Conservation (phyloP, 1,140 invertebrate genomes). For the Papilio polytes region DNA sequence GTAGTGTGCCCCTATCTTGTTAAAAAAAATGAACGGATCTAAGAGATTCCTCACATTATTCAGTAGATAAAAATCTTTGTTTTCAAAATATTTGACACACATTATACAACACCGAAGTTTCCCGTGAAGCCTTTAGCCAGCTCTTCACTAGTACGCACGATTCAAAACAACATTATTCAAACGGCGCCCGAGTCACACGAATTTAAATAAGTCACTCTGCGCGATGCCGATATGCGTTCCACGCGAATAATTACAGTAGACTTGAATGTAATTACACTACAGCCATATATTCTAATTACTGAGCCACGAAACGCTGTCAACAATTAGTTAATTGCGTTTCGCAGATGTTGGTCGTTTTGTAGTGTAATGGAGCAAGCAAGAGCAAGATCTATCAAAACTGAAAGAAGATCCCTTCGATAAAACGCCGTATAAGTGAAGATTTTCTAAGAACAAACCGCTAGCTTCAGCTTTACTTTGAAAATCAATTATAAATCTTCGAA, state of each 20-base stretch:
- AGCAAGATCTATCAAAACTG: conserved; percentile 7
- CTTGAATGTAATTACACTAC: conserved; percentile 48
- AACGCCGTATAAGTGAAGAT: background rate
- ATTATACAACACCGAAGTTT: background rate
- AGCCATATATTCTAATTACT: conserved; percentile 57
- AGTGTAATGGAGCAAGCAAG: conserved; percentile 4
- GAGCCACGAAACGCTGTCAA: conserved; percentile 48
- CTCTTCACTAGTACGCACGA: conserved; percentile 27
- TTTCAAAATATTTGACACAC: background rate
- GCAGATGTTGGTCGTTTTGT: conserved; percentile 27
- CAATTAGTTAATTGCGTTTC: conserved; percentile 50
- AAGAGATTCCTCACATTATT: background rate
- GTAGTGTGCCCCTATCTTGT: no score
- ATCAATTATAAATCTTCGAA: background rate
- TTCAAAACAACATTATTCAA: conserved; percentile 35
- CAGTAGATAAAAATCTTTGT: background rate
- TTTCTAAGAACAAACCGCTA: background rate
- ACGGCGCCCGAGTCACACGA: conserved; percentile 29
- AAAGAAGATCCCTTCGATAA: conserved; percentile 5
- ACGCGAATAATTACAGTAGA: conserved; percentile 53
- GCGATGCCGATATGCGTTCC: conserved; percentile 37
- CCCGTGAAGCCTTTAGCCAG: background rate
- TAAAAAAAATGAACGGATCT: no score
- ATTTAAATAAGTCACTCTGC: conserved; percentile 37
- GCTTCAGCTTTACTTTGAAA: background rate